These are phyloP conservation scores for Phoebastria nigripes DNA, from an alignment of 2,797 vertebrate species.

Conservation along the genomic window DNA sequence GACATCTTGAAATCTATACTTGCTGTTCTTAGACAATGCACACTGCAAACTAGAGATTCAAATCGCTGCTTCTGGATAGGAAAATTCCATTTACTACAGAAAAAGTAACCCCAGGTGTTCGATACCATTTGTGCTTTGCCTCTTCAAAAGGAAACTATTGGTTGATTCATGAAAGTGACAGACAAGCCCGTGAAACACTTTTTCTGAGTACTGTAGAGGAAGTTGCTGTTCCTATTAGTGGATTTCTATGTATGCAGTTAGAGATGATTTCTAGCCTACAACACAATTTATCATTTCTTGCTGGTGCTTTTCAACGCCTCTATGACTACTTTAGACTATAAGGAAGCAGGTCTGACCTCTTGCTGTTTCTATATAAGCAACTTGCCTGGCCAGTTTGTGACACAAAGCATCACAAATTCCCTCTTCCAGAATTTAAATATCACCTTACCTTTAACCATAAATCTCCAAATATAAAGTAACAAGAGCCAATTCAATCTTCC, in stretches of 20 bases:
- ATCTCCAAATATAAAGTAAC: neutral
- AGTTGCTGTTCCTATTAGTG: slow-evolving; percentile 25
- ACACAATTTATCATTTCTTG: neutral
- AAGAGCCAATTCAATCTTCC: neutral
- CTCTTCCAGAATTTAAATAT: neutral
- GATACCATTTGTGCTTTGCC: neutral
- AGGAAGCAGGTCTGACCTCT: neutral
- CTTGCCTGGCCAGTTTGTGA: neutral
- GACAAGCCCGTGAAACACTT: slow-evolving; percentile 2
- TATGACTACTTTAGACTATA: neutral
- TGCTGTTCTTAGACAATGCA: neutral
- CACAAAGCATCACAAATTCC: neutral
- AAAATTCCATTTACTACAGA: neutral
- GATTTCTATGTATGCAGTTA: slow-evolving; percentile 19
- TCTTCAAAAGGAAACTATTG: slow-evolving; percentile 6
- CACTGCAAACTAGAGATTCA: neutral
- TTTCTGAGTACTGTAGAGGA: slow-evolving; percentile 40
- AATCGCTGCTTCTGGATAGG: neutral
- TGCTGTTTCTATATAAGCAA: neutral
- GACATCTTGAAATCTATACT: neutral
- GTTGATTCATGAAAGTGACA: slow-evolving; percentile 31
- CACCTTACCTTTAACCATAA: neutral
- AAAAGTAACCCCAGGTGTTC: neutral
- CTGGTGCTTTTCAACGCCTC: neutral
- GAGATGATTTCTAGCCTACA: neutral